Evolutionary conservation across 2,113 vertebrate genomes (phyloP), one percentile per base, ranked within the genome.

Genomic region (Physeter macrocephalus): DNA sequence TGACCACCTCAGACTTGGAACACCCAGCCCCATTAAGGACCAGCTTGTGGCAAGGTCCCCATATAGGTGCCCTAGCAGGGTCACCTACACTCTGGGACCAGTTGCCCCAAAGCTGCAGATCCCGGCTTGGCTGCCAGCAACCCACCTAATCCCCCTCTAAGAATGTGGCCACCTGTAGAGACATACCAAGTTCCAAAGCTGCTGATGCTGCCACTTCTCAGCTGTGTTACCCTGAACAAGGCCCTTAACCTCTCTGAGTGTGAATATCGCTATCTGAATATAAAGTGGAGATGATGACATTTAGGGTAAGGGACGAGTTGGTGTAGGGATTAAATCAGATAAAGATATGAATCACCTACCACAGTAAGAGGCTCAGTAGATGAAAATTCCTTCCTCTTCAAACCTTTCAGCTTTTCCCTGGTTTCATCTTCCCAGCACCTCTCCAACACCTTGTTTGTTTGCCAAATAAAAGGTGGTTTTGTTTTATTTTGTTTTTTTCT

Each of bases 391-490:
- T 93, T 92, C 82, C 64, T 77, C 49, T 21, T 57, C 34, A 62
- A 81, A 23, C 82, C 46, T 62, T 61, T 66, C 69, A 61, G 36
- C 41, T 88, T 81, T n/a, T 62, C 64, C 23, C 82, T 49, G 78
- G 78, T n/a, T 90, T 66, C 61, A 4, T 36, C 72, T 94, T 69
- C 62, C 66, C 57, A 46, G 91, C 84, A 67, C 72, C 72, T 93
- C 81, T 74, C 83, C 34, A 74, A 62, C 34, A 52, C 43, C 52
- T 75, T 78, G 23, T 71, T 67, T 91, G 31, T 93, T 97, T 98
- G 95, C 83, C 96, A 95, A 54, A 96, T 90, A 62, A 88, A 96
- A 89, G 43, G 31, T 77, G 29, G 29, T 66, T 90, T 95, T 21
- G 41, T 67, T 94, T 90, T 36, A 29, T 84, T 94, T 85, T 93